Base-by-base conservation (phyloP, 92 coral and sea anemone genomes). In the Chrysogorgia sp. region DNA sequence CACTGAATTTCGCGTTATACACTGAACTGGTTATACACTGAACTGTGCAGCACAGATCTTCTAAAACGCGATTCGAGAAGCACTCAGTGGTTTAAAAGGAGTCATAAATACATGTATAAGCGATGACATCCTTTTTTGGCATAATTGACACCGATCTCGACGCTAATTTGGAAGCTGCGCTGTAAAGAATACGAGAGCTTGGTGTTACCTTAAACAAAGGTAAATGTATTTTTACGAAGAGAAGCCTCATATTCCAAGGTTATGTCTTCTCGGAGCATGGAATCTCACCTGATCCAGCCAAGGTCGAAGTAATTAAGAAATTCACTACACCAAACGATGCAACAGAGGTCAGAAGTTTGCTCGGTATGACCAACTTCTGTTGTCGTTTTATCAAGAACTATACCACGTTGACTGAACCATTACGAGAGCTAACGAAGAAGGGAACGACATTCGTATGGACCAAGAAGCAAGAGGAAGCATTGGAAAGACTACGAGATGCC, bases 341-440 rank as follows among this genome's bases (percentile, higher is more conserved):
- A 7, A 34, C 85, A 15, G 86, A 77, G 31, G 83, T 85, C 25
- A 65, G 88, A 17, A 85, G 92, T 67, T 26, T 89, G 52, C 88
- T 82, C 15, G 86, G 92, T 19, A 82, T 85, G 90, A 74, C 87
- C 4, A 71, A 85, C 60, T 82, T 77, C 67, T 77, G 80, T 59
- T 57, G 85, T 17, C 53, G 84, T 45, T 77, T 77, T 69, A 70
- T 87, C 19, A 65, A 56, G 50, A 63, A 56, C n/a, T 83, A 82
- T 23, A 84, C 83, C 6, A 87, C 85, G 0, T 19, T 76, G 59
- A 75, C 71, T 35, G 58, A 76, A 13, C 71, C 58, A 1, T 7
- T 76, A 20, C 41, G 71, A 1, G 59, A 57, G 15, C 37, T 59
- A 1, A 53, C 53, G 3, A n/a, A n/a, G n/a, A n/a, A n/a, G n/a